Evolutionary conservation across 2,113 vertebrate species (phyloP).

Genomic region (Indicator maculatus): DNA sequence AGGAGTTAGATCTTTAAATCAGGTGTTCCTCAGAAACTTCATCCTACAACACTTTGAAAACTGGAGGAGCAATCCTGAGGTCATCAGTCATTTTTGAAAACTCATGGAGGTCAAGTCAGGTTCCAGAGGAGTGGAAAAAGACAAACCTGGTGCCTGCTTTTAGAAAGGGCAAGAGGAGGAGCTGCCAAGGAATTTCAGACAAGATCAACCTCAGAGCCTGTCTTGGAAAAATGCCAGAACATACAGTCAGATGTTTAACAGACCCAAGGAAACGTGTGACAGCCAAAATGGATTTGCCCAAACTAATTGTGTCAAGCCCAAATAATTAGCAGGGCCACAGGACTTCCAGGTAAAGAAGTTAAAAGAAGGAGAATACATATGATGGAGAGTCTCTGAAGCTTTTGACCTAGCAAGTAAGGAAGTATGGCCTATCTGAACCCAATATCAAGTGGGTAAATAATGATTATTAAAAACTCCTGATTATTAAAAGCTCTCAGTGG

Average conservation of each 20-base stretch:
- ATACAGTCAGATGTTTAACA: not conserved
- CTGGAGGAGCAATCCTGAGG: not conserved
- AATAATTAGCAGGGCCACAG: not conserved
- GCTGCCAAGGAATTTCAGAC: not conserved
- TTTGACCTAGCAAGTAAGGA: not conserved
- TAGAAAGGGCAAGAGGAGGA: not conserved
- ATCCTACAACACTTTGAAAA: not conserved
- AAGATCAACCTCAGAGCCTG: not conserved
- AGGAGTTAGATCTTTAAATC: not conserved
- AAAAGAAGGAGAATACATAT: not conserved
- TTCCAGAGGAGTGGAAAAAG: constrained; percentile 19
- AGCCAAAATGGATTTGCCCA: not conserved
- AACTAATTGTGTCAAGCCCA: not conserved
- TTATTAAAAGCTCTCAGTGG: not conserved
- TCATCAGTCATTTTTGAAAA: constrained; percentile 8
- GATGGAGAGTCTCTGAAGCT: not conserved
- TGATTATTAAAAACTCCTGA: not conserved
- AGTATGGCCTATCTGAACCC: not conserved
- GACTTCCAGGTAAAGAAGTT: not conserved
- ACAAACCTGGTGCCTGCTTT: not conserved
- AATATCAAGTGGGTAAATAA: not conserved
- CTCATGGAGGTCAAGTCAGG: constrained; percentile 1
- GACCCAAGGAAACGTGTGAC: not conserved
- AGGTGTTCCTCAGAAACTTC: not conserved
- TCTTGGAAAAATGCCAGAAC: not conserved